Conservation (phyloP, 2,797 vertebrate species). For the Tarsius wallacei region DNA sequence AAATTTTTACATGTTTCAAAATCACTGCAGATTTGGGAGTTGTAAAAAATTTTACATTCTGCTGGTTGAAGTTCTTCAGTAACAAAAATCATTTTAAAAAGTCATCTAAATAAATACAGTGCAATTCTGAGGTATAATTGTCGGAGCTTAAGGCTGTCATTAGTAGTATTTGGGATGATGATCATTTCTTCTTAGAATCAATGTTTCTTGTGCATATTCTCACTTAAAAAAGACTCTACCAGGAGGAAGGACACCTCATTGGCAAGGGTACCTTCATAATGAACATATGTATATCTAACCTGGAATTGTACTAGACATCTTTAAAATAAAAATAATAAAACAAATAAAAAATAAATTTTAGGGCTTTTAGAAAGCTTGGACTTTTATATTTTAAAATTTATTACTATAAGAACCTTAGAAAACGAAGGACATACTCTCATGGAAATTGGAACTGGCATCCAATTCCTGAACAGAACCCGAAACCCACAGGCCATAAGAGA, state of each 20-base stretch:
- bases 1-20: background rate
- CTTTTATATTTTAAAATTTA: background rate
- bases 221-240: too few species aligned
- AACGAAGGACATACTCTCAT: too few species aligned
- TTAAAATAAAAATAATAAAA: too few species aligned
- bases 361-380: background rate
- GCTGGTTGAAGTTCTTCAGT: background rate
- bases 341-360: background rate
- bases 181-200: background rate
- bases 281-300: too few species aligned
- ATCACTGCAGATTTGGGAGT: background rate
- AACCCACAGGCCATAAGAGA: too few species aligned
- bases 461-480: too few species aligned
- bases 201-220: background rate
- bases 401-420: too few species aligned
- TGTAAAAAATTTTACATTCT: background rate
- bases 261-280: too few species aligned
- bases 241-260: too few species aligned
- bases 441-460: too few species aligned
- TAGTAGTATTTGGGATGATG: background rate
- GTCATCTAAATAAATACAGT: too few species aligned
- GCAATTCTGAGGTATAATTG: background rate
- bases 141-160: background rate
- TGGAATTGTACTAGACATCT: background rate
- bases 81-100: background rate